These are phyloP conservation scores for Hemicrepidius hirtus DNA, from an alignment of 2,888 invertebrate species.

Conservation along the genomic window DNA sequence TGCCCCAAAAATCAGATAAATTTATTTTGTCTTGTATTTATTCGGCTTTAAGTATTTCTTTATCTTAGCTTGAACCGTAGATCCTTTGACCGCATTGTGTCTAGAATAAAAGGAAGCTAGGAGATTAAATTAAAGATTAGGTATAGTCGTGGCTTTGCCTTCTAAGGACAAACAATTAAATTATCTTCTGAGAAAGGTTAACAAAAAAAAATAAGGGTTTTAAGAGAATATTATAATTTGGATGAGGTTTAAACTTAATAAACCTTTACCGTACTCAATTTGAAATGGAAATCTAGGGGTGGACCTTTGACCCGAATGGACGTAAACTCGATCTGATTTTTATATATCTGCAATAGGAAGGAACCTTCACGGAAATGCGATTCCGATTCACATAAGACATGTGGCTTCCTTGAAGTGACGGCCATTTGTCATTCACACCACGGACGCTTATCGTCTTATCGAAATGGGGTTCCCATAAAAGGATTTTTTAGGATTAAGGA, in stretches of 20 bases:
- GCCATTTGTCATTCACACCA: slow-evolving; percentile 13
- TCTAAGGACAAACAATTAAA: background rate
- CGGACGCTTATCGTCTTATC: slow-evolving; percentile 8
- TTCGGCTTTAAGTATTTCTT: background rate
- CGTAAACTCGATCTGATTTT: slow-evolving; percentile 9
- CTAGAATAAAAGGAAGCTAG: background rate
- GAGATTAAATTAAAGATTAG: slow-evolving; percentile 26
- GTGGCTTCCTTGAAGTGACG: slow-evolving; percentile 14
- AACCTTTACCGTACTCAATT: background rate
- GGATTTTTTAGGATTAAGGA: background rate
- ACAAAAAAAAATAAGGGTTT: too few species aligned
- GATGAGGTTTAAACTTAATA: background rate
- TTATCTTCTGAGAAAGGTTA: background rate
- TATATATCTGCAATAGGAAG: slow-evolving; percentile 1
- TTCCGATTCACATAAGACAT: slow-evolving; percentile 12
- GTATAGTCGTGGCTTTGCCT: background rate
- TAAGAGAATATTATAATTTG: too few species aligned
- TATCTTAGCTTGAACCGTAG: background rate
- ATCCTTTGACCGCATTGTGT: background rate
- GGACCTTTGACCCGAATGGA: slow-evolving; percentile 8
- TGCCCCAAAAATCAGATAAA: too few species aligned
- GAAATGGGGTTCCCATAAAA: background rate
- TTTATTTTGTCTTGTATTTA: too few species aligned
- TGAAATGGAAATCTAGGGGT: background rate
- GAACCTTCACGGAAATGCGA: slow-evolving; percentile 8